Base-by-base conservation (phyloP, 2,113 vertebrate species). In the Siphamia tubifer region DNA sequence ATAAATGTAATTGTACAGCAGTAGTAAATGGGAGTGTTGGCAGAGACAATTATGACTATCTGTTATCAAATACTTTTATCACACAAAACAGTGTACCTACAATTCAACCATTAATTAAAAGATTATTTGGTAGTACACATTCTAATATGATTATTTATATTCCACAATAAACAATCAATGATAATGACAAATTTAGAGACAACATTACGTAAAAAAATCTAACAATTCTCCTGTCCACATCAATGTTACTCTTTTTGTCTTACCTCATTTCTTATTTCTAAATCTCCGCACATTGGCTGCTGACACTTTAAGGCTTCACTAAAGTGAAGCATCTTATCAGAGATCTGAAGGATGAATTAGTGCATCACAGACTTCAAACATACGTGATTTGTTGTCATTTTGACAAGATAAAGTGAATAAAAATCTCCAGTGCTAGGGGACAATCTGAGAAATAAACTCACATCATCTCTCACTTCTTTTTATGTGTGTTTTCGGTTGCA, bases 351-450 rank as follows among this genome's bases (percentile, higher is more conserved):
- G 62, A 49, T 12, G 38, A 25, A 67, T 69, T 60, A 45, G 19
- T 21, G 8, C 38, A 45, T 63, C 54, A 67, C 35, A 38, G 19
- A 48, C 43, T 21, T 61, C 3, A 30, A 60, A 49, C 38, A 23
- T 27, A 6, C 36, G 30, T 54, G 39, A 40, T 49, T 79, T 71
- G 45, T 62, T 78, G 81, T 66, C 24, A 67, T 62, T 74, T 66
- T 45, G 48, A 35, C 25, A 36, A 75, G 52, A 31, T 16, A 19
- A 71, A 76, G 58, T 67, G 34, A 74, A 70, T 44, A 13, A 68
- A 43, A 63, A 47, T 47, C 47, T 19, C 47, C 25, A 35, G 5
- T 28, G 31, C 45, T 43, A 8, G 19, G 8, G 28, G 13, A 31
- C 51, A 20, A 13, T 61, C 20, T 65, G 34, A 56, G 45, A 8